Percentiles rank a stretch among this genome's conserved stretches.
Conservation (phyloP, 30 jellyfish, hydroid and myxozoan species). For the Hydractinia echinata region DNA sequence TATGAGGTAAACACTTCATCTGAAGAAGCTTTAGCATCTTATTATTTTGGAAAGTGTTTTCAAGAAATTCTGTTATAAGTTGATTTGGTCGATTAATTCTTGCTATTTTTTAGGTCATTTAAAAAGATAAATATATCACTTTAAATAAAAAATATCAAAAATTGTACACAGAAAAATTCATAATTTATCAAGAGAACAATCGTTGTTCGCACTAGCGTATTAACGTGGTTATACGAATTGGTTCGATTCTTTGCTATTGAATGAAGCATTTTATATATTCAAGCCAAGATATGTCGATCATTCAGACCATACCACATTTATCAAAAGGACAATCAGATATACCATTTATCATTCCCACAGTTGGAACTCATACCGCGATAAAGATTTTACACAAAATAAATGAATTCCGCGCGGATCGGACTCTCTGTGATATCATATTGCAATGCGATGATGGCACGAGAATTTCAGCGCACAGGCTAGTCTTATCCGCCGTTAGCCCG, state of each 20-base stretch:
- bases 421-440: slow-evolving; percentile 56
- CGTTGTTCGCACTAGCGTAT: too few species aligned
- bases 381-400: slow-evolving; percentile 25
- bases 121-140: too few species aligned
- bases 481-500: slow-evolving; percentile 72
- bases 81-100: too few species aligned
- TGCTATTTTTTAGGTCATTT: too few species aligned
- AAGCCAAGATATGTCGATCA: slow-evolving; percentile 1
- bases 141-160: too few species aligned
- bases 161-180: too few species aligned
- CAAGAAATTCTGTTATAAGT: too few species aligned
- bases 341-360: slow-evolving; percentile 8
- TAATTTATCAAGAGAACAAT: too few species aligned
- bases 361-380: background rate
- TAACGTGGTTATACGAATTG: too few species aligned
- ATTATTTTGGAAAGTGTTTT: too few species aligned
- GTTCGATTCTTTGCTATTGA: background rate
- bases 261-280: background rate
- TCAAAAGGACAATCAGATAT: background rate
- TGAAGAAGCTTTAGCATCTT: too few species aligned
- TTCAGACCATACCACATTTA: background rate
- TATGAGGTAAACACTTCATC: too few species aligned
- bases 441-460: slow-evolving; percentile 62
- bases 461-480: slow-evolving; percentile 59
- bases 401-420: slow-evolving; percentile 42